A percentile compares a stretch with the other conserved stretches of the same genome.
These are phyloP conservation scores for Himalopsyche kuldschensis DNA, from an alignment of 2,888 invertebrate genomes.

Conservation along the genomic window DNA sequence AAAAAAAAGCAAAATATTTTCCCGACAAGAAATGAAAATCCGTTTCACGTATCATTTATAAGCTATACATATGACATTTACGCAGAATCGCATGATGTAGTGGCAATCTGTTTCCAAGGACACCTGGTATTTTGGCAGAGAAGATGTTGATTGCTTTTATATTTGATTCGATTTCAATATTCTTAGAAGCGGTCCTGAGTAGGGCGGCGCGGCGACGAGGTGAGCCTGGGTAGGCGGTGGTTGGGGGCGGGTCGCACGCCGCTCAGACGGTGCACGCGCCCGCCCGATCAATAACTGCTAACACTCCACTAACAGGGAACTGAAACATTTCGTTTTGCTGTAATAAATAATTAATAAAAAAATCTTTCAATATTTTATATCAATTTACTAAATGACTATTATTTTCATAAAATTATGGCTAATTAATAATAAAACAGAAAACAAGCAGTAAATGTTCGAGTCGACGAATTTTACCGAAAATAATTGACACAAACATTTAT, in stretches of 20 bases:
- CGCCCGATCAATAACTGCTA: background rate
- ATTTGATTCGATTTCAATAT: background rate
- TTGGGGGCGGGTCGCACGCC: background rate
- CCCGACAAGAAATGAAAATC: too few relatives aligned
- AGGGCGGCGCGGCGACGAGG: background rate
- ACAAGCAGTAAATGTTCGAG: too few relatives aligned
- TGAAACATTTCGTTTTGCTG: background rate
- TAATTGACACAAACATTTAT: too few relatives aligned
- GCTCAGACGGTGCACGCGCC: constrained; percentile 3
- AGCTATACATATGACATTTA: background rate
- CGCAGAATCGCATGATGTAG: background rate
- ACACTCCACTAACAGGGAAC: background rate
- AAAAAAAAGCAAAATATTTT: too few relatives aligned
- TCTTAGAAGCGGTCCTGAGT: background rate
- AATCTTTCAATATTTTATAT: background rate
- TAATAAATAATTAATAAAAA: background rate
- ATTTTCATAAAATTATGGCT: too few relatives aligned
- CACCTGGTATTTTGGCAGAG: background rate
- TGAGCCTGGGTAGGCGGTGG: background rate
- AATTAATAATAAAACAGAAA: too few relatives aligned
- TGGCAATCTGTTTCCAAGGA: background rate
- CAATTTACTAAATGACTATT: too few relatives aligned
- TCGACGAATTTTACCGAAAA: too few relatives aligned
- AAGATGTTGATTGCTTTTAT: background rate
- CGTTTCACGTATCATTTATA: too few relatives aligned